Conservation (phyloP, 2,888 invertebrate genomes). For the Tuberolachnus salignus region DNA sequence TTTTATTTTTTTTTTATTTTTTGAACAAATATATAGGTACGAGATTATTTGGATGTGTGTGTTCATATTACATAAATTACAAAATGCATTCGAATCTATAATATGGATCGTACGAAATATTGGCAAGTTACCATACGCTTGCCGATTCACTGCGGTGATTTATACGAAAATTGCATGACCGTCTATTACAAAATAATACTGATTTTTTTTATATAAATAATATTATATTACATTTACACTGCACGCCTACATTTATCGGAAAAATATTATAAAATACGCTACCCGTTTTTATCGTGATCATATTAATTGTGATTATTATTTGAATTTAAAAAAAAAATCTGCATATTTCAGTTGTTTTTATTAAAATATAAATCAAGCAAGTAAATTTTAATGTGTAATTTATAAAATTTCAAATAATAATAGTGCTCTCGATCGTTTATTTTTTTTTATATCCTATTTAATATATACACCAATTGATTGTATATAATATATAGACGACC, state of each 20-base stretch:
- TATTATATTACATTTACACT: neutral
- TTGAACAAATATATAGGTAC: neutral
- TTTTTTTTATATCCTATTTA: too few species aligned
- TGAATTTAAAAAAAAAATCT: too few species aligned
- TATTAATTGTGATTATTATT: too few species aligned
- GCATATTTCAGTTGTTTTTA: too few species aligned
- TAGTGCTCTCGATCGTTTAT: too few species aligned
- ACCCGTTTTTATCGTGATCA: too few species aligned
- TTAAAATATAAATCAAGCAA: too few species aligned
- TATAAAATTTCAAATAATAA: too few species aligned
- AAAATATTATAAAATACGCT: neutral
- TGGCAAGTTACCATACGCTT: slow-evolving; percentile 23
- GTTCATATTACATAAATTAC: slow-evolving; percentile 13
- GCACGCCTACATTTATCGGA: neutral
- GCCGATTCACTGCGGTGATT: neutral
- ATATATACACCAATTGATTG: too few species aligned
- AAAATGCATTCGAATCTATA: too few species aligned
- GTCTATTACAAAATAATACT: neutral
- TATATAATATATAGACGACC: too few species aligned
- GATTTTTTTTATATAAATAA: neutral
- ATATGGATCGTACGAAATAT: slow-evolving; percentile 22
- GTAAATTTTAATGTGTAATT: too few species aligned
- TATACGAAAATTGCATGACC: neutral
- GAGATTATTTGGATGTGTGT: neutral
- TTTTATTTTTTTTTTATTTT: neutral